Evolutionary conservation across 2,113 vertebrate genomes (phyloP).

Genomic region (Spilogale gracilis): DNA sequence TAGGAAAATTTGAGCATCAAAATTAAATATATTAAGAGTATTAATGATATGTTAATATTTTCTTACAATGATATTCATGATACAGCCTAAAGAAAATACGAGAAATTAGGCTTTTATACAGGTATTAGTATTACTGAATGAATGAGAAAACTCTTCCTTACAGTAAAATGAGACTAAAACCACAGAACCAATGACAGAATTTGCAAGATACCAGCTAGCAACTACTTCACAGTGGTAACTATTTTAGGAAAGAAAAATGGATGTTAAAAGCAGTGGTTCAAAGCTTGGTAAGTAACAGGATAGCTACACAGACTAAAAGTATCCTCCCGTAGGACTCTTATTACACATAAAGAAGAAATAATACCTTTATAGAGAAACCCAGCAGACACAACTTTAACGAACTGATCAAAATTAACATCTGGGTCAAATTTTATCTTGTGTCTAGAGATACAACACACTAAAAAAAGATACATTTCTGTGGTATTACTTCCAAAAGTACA

Average conservation of each 20-base stretch:
- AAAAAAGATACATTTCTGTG: neutral
- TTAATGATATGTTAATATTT: neutral
- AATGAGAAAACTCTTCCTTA: neutral
- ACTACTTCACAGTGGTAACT: neutral
- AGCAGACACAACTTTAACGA: slow-evolving; percentile 4
- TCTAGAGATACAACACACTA: neutral
- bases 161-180: slow-evolving; percentile 8
- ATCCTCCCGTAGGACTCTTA: neutral
- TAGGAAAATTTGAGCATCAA: neutral
- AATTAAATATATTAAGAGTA: neutral
- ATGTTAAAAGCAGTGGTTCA: neutral
- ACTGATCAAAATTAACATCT: neutral
- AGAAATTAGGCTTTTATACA: neutral
- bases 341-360: slow-evolving; percentile 32
- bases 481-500: slow-evolving; percentile 40
- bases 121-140: neutral
- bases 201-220: neutral
- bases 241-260: slow-evolving; percentile 42
- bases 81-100: neutral
- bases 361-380: neutral
- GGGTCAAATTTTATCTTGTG: neutral
- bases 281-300: neutral
- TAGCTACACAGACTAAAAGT: neutral
- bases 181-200: neutral
- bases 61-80: neutral